Evolutionary conservation across 2,113 vertebrate species (phyloP).

Genomic region (Malurus alboscapulatus): DNA sequence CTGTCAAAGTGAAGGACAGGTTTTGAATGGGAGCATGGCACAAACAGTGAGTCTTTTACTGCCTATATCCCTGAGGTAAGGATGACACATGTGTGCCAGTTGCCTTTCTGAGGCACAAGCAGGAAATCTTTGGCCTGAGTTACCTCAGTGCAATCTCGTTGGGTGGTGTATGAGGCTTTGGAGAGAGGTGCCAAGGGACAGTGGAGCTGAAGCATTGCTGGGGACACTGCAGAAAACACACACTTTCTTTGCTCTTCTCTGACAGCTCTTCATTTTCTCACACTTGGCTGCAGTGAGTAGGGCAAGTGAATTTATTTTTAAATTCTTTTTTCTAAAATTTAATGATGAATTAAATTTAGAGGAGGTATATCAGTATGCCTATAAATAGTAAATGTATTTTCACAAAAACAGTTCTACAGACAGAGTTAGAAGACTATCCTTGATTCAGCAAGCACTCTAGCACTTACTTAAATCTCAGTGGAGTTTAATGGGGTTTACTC

Average conservation of each 20-base stretch:
- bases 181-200: background rate
- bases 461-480: background rate
- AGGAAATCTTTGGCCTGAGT: background rate
- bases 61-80: background rate
- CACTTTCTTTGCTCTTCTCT: background rate
- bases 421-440: background rate
- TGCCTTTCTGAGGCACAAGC: background rate
- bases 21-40: background rate
- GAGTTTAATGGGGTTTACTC: background rate
- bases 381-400: background rate
- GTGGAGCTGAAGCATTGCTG: background rate
- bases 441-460: background rate
- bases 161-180: background rate
- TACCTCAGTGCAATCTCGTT: background rate
- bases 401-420: background rate
- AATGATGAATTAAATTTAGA: background rate
- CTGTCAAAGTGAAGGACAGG: background rate
- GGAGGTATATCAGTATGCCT: background rate
- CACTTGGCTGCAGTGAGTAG: background rate
- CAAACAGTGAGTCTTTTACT: background rate
- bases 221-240: background rate
- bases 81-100: background rate
- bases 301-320: no score
- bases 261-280: background rate
- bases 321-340: background rate